Conservation (phyloP, 2,113 vertebrate genomes). For the Raja brachyura region DNA sequence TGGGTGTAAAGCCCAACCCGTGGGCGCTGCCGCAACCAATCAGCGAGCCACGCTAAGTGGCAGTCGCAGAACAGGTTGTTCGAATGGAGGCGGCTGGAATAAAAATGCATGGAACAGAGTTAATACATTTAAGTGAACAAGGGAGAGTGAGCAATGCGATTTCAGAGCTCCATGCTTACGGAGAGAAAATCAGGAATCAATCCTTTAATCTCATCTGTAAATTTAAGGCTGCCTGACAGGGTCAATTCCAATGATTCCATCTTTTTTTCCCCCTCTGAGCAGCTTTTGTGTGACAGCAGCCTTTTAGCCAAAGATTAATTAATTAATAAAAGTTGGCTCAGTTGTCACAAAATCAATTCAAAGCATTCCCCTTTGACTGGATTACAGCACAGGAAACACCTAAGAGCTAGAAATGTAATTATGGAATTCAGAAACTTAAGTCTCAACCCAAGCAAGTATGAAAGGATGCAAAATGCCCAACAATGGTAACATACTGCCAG, state of each 20-base stretch:
- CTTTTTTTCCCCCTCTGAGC: constrained; percentile 14
- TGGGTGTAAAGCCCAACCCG: constrained; percentile 94
- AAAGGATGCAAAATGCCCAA: constrained; percentile 44
- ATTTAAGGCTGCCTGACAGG: constrained; percentile 35
- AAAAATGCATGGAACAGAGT: not conserved
- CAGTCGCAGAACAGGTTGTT: constrained; percentile 96
- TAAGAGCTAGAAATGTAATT: constrained; percentile 32
- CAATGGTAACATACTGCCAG: constrained; percentile 38
- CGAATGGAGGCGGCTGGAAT: constrained; percentile 84
- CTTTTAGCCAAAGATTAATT: constrained; percentile 42
- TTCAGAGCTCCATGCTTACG: not conserved
- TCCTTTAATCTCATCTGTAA: constrained; percentile 41
- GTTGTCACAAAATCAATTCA: constrained; percentile 43
- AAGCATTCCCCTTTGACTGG: constrained; percentile 42
- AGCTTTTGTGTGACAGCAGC: constrained; percentile 34
- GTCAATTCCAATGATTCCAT: constrained; percentile 2
- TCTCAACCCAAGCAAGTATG: constrained; percentile 39
- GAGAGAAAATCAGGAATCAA: constrained; percentile 38
- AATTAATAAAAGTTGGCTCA: constrained; percentile 40
- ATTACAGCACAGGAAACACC: constrained; percentile 43
- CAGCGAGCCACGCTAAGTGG: constrained; percentile 91
- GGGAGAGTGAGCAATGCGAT: not conserved
- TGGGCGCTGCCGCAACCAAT: constrained; percentile 92
- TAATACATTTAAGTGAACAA: constrained; percentile 33
- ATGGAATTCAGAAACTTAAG: constrained; percentile 22